phyloP scores from a whole-genome alignment of 2,113 vertebrate species.

The Rafetus swinhoei region DNA sequence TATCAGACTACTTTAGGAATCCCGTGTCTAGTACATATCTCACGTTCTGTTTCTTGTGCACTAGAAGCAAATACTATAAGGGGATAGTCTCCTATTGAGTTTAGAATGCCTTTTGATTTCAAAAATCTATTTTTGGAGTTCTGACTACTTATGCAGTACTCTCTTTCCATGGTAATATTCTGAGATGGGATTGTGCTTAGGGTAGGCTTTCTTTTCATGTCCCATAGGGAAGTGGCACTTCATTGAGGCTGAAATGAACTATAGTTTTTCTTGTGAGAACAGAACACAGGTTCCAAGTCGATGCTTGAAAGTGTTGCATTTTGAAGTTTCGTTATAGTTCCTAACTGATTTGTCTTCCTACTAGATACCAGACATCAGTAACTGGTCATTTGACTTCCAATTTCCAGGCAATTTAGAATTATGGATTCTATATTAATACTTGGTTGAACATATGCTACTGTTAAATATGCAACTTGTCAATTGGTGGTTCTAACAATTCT shows the following conservation, averaged over 20 bases:
- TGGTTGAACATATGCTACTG: background rate
- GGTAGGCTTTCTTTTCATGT: background rate
- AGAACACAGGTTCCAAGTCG: background rate
- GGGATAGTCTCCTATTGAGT: conserved; percentile 51
- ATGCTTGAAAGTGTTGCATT: background rate
- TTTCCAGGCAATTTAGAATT: background rate
- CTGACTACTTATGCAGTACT: background rate
- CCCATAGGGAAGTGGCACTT: background rate
- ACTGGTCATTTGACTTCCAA: background rate
- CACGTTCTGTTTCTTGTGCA: conserved; percentile 72
- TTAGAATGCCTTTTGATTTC: conserved; percentile 50
- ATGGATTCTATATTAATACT: background rate
- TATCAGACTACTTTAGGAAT: too few species aligned
- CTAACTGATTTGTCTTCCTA: background rate
- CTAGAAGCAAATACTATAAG: conserved; percentile 72
- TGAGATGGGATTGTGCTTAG: background rate
- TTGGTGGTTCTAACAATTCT: conserved; percentile 32
- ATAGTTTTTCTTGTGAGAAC: background rate
- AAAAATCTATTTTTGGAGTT: background rate
- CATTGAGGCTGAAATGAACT: background rate
- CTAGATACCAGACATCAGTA: background rate
- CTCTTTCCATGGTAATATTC: background rate
- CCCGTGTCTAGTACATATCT: background rate
- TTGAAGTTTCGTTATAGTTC: background rate
- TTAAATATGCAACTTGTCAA: background rate